phyloP scores from a whole-genome alignment of 2,113 vertebrate genomes.

The Trogon surrucura region DNA sequence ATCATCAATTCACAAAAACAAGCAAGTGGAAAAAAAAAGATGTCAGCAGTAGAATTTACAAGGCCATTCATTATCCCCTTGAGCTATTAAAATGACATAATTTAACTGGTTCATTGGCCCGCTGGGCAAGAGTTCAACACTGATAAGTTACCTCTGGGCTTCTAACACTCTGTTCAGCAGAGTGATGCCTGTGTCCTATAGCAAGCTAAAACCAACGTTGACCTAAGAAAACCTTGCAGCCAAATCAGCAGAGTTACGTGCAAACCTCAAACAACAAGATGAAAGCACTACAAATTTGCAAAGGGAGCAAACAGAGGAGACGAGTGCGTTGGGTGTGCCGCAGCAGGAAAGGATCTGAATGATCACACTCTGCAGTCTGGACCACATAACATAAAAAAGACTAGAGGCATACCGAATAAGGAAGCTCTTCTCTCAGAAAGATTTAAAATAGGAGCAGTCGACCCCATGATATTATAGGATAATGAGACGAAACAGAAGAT shows the following conservation, averaged over 20 bases:
- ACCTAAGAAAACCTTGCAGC: neutral
- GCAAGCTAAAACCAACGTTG: neutral
- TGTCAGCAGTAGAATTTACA: slow-evolving; percentile 47
- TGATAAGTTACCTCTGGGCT: neutral
- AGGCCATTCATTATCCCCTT: slow-evolving; percentile 21
- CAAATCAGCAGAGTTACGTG: neutral
- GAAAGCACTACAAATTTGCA: neutral
- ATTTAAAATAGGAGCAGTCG: neutral
- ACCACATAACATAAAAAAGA: neutral
- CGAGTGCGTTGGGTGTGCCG: neutral
- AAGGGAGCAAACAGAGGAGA: neutral
- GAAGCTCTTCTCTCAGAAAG: neutral
- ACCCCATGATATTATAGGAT: neutral
- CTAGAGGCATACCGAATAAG: neutral
- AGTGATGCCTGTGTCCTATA: neutral
- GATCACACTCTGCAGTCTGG: neutral
- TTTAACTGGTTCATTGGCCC: neutral
- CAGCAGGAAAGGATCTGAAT: neutral
- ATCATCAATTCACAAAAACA: slow-evolving; percentile 54
- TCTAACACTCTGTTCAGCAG: neutral
- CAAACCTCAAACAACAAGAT: neutral
- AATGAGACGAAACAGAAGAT: neutral
- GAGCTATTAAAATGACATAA: slow-evolving; percentile 33
- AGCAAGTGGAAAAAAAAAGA: slow-evolving; percentile 1
- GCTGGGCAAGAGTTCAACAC: neutral